Conservation (phyloP, 1,140 invertebrate genomes). For the Babylonia areolata region DNA sequence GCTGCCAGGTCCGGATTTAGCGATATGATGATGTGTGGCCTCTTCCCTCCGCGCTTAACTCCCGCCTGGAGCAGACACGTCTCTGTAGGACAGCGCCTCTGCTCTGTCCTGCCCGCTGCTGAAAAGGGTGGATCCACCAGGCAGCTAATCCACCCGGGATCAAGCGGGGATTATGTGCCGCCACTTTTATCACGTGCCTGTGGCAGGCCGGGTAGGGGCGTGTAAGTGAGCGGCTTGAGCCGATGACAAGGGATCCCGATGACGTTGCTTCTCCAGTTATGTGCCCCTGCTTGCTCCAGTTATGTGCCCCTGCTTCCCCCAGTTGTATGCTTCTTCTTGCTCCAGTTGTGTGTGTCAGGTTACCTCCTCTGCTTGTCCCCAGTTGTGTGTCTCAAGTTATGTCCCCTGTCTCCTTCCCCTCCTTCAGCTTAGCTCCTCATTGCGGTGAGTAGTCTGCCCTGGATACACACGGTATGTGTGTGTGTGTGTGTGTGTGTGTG, state of each 20-base stretch:
- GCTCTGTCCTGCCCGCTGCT: neutral
- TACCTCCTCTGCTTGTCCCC: neutral
- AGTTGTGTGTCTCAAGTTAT: neutral
- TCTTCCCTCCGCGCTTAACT: neutral
- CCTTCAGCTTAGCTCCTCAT: no score
- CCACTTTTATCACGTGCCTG: neutral
- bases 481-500: no score
- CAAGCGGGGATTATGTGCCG: neutral
- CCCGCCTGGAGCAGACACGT: neutral
- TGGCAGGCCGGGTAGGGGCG: neutral
- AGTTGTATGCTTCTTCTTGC: no score
- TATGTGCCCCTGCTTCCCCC: no score
- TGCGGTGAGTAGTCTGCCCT: no score
- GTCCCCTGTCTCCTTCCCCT: neutral
- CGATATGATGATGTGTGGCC: neutral
- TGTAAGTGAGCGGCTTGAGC: constrained; percentile 1
- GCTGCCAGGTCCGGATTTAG: neutral
- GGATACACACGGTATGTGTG: no score
- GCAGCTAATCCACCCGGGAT: neutral
- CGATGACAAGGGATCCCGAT: neutral
- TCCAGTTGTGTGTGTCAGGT: neutral
- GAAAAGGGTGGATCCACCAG: neutral
- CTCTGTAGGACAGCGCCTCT: neutral
- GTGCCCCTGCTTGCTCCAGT: no score
- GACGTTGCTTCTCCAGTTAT: no score